phyloP scores from a whole-genome alignment of 2,113 vertebrate genomes.

The Bambusicola thoracicus region DNA sequence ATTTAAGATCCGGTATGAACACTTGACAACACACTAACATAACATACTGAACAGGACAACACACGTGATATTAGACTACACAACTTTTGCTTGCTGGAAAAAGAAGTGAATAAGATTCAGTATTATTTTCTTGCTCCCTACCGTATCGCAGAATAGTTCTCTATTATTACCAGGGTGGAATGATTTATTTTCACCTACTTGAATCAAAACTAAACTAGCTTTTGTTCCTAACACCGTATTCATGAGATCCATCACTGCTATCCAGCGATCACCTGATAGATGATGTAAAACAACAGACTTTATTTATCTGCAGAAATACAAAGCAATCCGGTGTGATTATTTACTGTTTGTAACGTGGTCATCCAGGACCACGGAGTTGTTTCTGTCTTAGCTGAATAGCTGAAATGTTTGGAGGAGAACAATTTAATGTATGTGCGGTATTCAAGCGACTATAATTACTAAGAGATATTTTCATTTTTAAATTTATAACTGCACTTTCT shows the following conservation, averaged over 20 bases:
- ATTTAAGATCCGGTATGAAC: slow-evolving; percentile 27
- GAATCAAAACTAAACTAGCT: neutral
- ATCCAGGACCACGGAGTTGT: neutral
- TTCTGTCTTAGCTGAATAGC: neutral
- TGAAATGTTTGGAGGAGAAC: neutral
- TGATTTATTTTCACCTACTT: neutral
- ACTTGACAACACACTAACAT: neutral
- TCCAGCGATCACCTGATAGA: neutral
- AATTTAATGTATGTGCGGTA: neutral
- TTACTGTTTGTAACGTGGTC: neutral
- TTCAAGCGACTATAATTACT: neutral
- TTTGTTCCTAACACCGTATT: neutral
- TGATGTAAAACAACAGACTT: neutral
- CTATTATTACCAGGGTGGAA: neutral
- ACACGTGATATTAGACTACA: neutral
- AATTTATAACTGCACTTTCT: neutral
- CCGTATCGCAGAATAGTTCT: neutral
- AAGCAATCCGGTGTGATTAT: neutral
- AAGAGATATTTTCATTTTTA: neutral
- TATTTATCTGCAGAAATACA: neutral
- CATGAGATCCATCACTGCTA: neutral
- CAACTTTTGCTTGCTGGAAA: neutral
- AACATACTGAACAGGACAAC: neutral
- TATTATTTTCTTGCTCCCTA: neutral
- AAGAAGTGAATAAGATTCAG: neutral